Conservation (phyloP, 1,140 invertebrate genomes). For the Drosophila subobscura region DNA sequence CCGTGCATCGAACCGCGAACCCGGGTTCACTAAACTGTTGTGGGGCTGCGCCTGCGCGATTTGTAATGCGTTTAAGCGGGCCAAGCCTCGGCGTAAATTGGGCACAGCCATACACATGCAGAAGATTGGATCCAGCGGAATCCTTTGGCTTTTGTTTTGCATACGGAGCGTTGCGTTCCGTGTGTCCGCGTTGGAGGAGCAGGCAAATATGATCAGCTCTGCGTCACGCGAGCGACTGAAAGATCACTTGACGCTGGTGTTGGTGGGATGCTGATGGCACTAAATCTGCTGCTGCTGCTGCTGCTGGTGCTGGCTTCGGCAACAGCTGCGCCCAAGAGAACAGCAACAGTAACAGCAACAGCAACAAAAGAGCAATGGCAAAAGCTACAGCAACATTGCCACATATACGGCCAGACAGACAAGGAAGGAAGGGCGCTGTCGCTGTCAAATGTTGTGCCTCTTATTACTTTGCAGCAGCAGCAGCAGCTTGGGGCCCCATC, state of each 20-base stretch:
- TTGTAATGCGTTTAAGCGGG: slow-evolving; percentile 63
- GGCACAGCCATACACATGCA: slow-evolving; percentile 1
- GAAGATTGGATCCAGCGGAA: slow-evolving; percentile 14
- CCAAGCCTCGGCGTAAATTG: slow-evolving; percentile 52
- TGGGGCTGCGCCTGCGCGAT: slow-evolving; percentile 54
- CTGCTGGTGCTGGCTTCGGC: slow-evolving; percentile 17
- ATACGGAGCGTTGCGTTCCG: slow-evolving; percentile 11
- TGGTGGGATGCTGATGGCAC: slow-evolving; percentile 36
- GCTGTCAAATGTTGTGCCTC: slow-evolving; percentile 32
- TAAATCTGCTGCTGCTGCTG: slow-evolving; percentile 42
- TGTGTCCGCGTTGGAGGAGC: slow-evolving; percentile 51
- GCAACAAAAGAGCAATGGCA: slow-evolving; percentile 25
- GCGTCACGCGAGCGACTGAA: slow-evolving; percentile 66
- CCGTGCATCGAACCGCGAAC: slow-evolving; percentile 31
- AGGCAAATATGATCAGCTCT: slow-evolving; percentile 61
- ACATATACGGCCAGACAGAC: slow-evolving; percentile 29
- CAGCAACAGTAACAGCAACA: slow-evolving; percentile 25
- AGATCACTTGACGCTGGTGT: slow-evolving; percentile 45
- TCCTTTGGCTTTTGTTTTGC: slow-evolving; percentile 40
- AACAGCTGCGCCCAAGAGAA: slow-evolving; percentile 27
- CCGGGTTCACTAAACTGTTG: slow-evolving; percentile 67
- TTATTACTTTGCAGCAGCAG: slow-evolving; percentile 20
- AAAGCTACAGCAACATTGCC: slow-evolving; percentile 43
- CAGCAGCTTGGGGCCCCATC: slow-evolving; percentile 35
- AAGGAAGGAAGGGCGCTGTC: slow-evolving; percentile 52